Base-by-base conservation (phyloP, 1,140 invertebrate species). In the Andrena cerasifolii region DNA sequence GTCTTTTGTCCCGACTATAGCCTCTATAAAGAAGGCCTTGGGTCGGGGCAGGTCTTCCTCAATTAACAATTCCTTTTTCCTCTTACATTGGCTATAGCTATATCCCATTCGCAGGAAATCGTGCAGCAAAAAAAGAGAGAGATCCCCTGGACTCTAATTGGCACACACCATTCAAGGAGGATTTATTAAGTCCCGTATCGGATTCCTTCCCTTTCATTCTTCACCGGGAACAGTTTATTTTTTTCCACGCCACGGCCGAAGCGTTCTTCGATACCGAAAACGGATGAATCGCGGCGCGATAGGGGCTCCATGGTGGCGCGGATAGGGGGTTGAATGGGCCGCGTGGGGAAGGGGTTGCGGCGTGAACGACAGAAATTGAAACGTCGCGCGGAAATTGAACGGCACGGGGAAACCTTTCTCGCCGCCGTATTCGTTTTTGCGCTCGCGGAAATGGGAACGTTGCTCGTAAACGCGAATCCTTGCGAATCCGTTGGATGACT, bases 371-470 rank as follows among this genome's bases (percentile, higher is more conserved):
- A 79, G 82, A 84, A 83, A 84, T 83, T 84, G 82, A 83, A 84
- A 83, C 82, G 82, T 83, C 81, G 77, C 82, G 78, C 82, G 82
- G 82, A 84, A 84, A 84, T 84, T 84, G 82, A 80, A 83, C 82
- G 62, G 63, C 24, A 51, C 53, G 21, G 51, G 75, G 66, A 80
- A 83, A 80, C 53, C 82, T 80, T 80, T 80, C 43, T 63, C 58
- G 16, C 26, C 28, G 51, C 40, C 14, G 56, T 54, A n/a, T 63
- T 58, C 65, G 71, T 40, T 53, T 45, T 16, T 24, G 36, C 49
- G 36, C 28, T 12, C 59, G 33, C 82, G 81, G 80, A 84, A 84
- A 84, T 84, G 70, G 70, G 72, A 84, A 71, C 62, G 82, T 67
- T 45, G 63, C 80, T 74, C 66, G 80, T 83, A 83, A 79, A 83